Evolutionary conservation across 2,888 invertebrate species (phyloP).

Genomic region (Bimastos eiseni): DNA sequence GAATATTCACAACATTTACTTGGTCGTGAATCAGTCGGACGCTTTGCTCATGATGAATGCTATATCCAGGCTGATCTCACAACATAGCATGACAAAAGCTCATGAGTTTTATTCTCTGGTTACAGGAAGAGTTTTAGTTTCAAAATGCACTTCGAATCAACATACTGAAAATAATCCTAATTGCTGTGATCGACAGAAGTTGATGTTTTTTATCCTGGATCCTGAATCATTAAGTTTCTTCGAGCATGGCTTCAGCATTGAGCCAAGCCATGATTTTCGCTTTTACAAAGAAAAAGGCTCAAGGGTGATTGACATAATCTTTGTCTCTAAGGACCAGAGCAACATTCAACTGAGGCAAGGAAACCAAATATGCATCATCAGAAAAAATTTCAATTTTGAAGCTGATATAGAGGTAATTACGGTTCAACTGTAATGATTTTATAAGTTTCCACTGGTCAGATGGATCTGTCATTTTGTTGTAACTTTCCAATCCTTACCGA

Average conservation of each 20-base stretch:
- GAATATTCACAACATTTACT: not conserved
- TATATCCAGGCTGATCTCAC: not conserved
- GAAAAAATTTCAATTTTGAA: not conserved
- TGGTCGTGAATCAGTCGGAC: not conserved
- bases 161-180: not conserved
- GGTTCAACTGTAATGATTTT: not conserved
- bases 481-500: not conserved
- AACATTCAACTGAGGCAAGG: not conserved
- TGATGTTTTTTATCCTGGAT: constrained; percentile 7
- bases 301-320: not conserved
- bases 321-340: not conserved
- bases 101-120: not conserved
- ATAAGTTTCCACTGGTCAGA: not conserved
- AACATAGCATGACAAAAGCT: not conserved
- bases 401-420: not conserved
- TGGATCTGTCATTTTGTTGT: not conserved
- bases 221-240: not conserved
- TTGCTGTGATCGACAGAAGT: not conserved
- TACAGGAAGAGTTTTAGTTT: not conserved
- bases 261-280: constrained; percentile 9
- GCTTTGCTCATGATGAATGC: not conserved
- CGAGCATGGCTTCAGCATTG: not conserved
- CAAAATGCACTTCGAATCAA: not conserved
- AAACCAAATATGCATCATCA: not conserved
- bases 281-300: not conserved